A percentile compares a stretch with the other conserved stretches of the same genome.
phyloP scores from a whole-genome alignment of 2,888 invertebrate genomes.

The Platycheirus rosarum region DNA sequence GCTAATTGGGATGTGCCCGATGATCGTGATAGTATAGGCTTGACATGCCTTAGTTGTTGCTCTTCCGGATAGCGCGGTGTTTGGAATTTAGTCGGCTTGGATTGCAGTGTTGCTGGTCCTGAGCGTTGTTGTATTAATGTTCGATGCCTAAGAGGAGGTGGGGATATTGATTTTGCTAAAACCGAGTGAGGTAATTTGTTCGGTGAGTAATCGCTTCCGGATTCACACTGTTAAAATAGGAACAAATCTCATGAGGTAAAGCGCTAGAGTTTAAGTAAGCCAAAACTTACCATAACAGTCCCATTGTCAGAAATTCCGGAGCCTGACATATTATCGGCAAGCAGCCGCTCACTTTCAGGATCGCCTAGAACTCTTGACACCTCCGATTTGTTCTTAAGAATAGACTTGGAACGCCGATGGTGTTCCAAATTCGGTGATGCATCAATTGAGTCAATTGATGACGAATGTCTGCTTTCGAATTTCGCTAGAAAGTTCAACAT shows the following conservation, averaged over 20 bases:
- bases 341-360: constrained; percentile 89
- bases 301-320: constrained; percentile 85
- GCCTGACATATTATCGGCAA: constrained; percentile 86
- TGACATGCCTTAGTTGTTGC: constrained; percentile 80
- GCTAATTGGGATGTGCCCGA: constrained; percentile 77
- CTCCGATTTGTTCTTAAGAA: constrained; percentile 89
- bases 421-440: constrained; percentile 86
- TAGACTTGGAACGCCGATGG: constrained; percentile 88
- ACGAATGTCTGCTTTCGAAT: constrained; percentile 86
- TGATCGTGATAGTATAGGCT: constrained; percentile 78
- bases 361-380: constrained; percentile 85
- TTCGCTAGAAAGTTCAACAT: constrained; percentile 77
- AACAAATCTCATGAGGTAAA: background rate
- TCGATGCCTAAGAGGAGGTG: constrained; percentile 83
- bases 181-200: constrained; percentile 83
- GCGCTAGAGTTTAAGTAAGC: background rate
- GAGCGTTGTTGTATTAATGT: constrained; percentile 82
- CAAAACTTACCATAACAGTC: constrained; percentile 80
- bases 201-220: constrained; percentile 87
- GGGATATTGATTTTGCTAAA: constrained; percentile 83
- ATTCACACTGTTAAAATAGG: constrained; percentile 84
- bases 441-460: constrained; percentile 88
- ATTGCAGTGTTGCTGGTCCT: constrained; percentile 81
- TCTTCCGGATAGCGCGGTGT: constrained; percentile 82
- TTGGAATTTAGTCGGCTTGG: constrained; percentile 82